A percentile compares a stretch with the other conserved stretches of the same genome.
Conservation (phyloP, 2,113 vertebrate species). For the Todiramphus saurophagus region DNA sequence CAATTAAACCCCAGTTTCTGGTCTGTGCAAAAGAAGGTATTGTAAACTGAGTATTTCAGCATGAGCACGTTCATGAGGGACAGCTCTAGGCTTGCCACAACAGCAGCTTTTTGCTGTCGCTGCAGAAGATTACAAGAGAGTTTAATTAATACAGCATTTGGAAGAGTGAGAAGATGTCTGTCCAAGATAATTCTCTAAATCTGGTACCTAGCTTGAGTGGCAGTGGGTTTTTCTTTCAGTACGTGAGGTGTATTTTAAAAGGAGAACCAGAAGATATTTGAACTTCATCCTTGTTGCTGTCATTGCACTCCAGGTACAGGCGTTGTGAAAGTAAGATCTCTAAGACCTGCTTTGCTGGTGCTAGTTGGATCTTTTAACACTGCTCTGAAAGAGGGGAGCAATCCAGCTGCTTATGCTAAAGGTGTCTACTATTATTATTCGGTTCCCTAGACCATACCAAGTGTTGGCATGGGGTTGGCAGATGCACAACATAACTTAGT, state of each 20-base stretch:
- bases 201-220: neutral
- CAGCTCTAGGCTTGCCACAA: neutral
- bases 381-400: neutral
- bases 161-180: slow-evolving; percentile 18
- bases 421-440: neutral
- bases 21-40: neutral
- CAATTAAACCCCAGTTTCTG: neutral
- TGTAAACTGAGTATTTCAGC: neutral
- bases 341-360: neutral
- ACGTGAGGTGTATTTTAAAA: neutral
- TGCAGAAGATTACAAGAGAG: neutral
- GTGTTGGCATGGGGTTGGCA: neutral
- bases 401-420: neutral
- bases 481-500: neutral
- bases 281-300: neutral
- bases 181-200: slow-evolving; percentile 7
- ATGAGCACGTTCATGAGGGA: neutral
- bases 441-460: neutral
- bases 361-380: neutral
- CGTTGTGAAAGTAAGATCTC: neutral
- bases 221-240: neutral
- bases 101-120: neutral
- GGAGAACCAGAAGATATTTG: neutral
- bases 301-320: neutral
- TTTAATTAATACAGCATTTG: slow-evolving; percentile 12